These are phyloP conservation scores for Phania funesta DNA, from an alignment of 2,888 invertebrate genomes.

Conservation along the genomic window DNA sequence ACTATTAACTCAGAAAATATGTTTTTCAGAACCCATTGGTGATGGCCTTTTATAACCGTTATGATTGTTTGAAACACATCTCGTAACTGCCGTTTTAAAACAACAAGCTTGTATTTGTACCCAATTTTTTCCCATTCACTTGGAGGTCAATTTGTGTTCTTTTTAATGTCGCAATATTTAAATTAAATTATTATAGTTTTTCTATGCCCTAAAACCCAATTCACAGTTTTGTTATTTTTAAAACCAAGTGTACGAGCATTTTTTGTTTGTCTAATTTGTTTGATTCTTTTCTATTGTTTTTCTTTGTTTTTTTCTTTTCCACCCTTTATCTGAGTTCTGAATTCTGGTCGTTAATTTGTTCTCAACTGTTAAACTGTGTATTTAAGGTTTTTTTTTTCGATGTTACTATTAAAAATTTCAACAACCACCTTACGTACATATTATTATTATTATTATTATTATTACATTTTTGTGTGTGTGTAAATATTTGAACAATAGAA, in stretches of 20 bases:
- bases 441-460: conserved; percentile 30
- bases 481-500: conserved; percentile 62
- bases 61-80: too few species aligned
- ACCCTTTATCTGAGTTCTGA: conserved; percentile 28
- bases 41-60: too few species aligned
- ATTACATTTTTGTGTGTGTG: conserved; percentile 3
- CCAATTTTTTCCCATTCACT: conserved; percentile 10
- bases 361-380: conserved; percentile 52
- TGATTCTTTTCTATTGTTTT: conserved; percentile 73
- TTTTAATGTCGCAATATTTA: conserved; percentile 19
- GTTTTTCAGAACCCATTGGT: too few species aligned
- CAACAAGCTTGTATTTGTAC: not conserved
- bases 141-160: conserved; percentile 42
- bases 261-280: conserved; percentile 53
- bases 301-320: conserved; percentile 46
- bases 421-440: too few species aligned
- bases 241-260: not conserved
- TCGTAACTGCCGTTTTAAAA: too few species aligned
- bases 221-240: conserved; percentile 63
- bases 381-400: conserved; percentile 62
- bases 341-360: conserved; percentile 46
- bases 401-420: conserved; percentile 59
- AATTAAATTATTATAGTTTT: conserved; percentile 29
- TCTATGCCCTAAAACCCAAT: conserved; percentile 55
- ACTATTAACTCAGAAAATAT: too few species aligned